A percentile compares a stretch with the other conserved stretches of the same genome.
phyloP scores from a whole-genome alignment of 2,113 vertebrate genomes.

The Triplophysa rosa region DNA sequence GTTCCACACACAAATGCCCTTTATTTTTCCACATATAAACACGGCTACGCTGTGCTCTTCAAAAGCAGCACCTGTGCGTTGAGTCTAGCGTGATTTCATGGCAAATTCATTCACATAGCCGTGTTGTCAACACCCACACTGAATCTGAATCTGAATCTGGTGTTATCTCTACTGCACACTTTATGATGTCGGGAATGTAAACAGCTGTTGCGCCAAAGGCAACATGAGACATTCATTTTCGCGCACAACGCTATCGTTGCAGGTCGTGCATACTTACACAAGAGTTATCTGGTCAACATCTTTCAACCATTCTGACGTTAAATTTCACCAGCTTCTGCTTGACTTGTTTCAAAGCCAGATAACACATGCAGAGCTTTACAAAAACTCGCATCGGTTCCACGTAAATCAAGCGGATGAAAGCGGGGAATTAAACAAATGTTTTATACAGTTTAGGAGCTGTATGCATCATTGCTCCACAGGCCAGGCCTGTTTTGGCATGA shows the following conservation, averaged over 20 bases:
- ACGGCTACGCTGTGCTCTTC: not conserved
- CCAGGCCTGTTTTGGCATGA: conserved; percentile 11
- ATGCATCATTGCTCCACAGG: not conserved
- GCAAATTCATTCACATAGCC: not conserved
- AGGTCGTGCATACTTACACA: not conserved
- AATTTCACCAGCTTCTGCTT: not conserved
- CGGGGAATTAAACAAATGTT: not conserved
- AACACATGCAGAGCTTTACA: not conserved
- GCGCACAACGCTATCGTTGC: not conserved
- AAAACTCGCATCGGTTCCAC: not conserved
- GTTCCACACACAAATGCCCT: not conserved
- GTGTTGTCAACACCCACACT: conserved; percentile 1
- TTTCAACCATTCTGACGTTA: not conserved
- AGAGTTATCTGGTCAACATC: conserved; percentile 13
- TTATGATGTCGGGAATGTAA: conserved; percentile 25
- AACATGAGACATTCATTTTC: not conserved
- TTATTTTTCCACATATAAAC: not conserved
- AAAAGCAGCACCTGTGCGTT: conserved; percentile 19
- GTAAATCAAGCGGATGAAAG: not conserved
- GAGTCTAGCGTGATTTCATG: not conserved
- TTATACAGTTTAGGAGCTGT: not conserved
- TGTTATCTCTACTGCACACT: conserved; percentile 17
- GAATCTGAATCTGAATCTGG: conserved; percentile 41
- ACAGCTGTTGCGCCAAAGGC: conserved; percentile 17
- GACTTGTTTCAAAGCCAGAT: not conserved